These are phyloP conservation scores for Crocallis elinguaria DNA, from an alignment of 2,888 invertebrate species.

Conservation along the genomic window DNA sequence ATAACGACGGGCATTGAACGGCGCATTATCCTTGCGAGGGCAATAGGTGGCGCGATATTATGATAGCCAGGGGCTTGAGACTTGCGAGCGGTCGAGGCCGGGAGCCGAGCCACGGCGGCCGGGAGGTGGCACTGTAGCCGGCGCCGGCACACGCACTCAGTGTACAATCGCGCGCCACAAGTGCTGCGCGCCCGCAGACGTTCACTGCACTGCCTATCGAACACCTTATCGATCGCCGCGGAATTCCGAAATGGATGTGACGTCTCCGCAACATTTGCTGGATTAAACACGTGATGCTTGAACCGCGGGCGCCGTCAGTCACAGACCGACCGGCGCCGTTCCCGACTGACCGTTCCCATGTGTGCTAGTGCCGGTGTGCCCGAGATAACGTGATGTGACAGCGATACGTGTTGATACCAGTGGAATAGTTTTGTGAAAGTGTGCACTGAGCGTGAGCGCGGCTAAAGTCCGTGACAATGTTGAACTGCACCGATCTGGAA, in stretches of 20 bases:
- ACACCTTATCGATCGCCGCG: conserved; percentile 68
- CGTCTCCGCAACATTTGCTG: conserved; percentile 54
- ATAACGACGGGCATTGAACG: conserved; percentile 67
- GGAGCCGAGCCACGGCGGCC: conserved; percentile 76
- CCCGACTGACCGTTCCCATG: conserved; percentile 56
- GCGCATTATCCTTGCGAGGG: conserved; percentile 72
- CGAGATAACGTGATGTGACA: conserved; percentile 83
- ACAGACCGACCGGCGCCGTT: conserved; percentile 73
- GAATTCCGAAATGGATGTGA: conserved; percentile 66
- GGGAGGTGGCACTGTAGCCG: conserved; percentile 62
- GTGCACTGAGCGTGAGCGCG: conserved; percentile 76
- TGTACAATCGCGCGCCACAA: conserved; percentile 76
- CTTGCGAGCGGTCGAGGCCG: conserved; percentile 73
- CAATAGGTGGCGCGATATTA: conserved; percentile 69
- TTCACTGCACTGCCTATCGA: conserved; percentile 61
- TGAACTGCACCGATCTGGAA: conserved; percentile 91
- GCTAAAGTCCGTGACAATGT: conserved; percentile 84
- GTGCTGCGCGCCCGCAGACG: conserved; percentile 77
- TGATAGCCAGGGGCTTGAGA: conserved; percentile 70
- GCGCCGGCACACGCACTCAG: conserved; percentile 71
- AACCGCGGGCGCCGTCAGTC: conserved; percentile 53
- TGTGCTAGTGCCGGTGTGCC: conserved; percentile 59
- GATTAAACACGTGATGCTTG: conserved; percentile 62
- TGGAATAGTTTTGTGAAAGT: conserved; percentile 84
- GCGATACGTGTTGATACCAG: conserved; percentile 75